A percentile compares a stretch with the other conserved stretches of the same genome.
Conservation (phyloP, 2,797 vertebrate species). For the Lateolabrax maculatus region DNA sequence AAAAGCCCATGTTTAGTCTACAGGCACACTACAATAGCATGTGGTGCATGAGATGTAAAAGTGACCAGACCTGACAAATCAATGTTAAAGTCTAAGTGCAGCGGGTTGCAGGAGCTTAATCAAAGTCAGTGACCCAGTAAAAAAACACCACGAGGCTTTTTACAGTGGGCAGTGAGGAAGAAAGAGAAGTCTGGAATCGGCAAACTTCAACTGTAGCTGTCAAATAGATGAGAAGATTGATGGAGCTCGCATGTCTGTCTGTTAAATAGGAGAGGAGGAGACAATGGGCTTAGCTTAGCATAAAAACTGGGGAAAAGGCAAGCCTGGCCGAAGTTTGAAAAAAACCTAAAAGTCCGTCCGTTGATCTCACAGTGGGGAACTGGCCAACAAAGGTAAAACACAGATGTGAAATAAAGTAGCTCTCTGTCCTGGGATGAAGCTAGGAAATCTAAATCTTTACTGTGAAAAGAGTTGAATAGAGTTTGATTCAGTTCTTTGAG, state of each 20-base stretch:
- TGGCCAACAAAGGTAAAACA: neutral
- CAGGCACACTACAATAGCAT: neutral
- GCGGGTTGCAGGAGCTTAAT: constrained; percentile 15
- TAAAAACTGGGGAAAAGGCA: neutral
- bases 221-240: neutral
- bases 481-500: constrained; percentile 31
- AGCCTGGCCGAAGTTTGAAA: neutral
- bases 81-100: constrained; percentile 6
- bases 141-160: neutral
- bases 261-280: neutral
- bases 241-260: too few relatives aligned
- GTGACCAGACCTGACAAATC: constrained; percentile 23
- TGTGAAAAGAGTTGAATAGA: constrained; percentile 7
- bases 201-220: neutral
- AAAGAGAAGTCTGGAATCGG: neutral
- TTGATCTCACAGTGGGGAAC: neutral
- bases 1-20: neutral
- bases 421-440: constrained; percentile 1
- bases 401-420: neutral
- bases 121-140: constrained; percentile 15
- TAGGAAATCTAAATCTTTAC: neutral
- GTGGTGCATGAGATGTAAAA: neutral
- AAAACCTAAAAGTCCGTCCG: neutral
- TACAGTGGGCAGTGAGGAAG: neutral
- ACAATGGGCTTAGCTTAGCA: neutral